Evolutionary conservation across 1,140 invertebrate species (phyloP), one percentile per base, ranked within the genome.

Genomic region (Lerema accius): DNA sequence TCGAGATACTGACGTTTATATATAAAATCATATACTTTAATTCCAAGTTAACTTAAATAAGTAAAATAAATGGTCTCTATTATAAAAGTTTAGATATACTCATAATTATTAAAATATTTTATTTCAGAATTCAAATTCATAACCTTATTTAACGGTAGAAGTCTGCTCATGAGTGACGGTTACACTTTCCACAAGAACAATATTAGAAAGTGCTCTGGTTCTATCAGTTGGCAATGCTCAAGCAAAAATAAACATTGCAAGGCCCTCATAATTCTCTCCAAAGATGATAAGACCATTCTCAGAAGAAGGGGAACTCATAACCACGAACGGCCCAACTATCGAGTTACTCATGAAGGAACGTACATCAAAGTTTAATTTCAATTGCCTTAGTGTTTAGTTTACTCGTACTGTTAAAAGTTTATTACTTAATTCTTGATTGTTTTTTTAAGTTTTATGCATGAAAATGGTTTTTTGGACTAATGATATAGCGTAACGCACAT

Each of bases 181-280:
- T 66, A 70, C 28, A 66, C 69, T 4, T 71, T 65, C 35, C 65
- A 71, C 14, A 67, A 67, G 49, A 55, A 53, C 4, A 50, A 15
- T 17, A 35, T 26, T 7, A 48, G 46, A 23, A 55, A 45, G 17
- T 51, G 50, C n/a, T 43, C 51, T 9, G 16, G 61, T 26, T 39
- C 50, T 0, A 37, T 68, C 43, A 58, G 75, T 6, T 77, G 75
- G 75, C 64, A 68, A 14, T 77, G 75, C 35, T 74, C 69, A 1
- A 62, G 63, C 17, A 69, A 66, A 51, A 69, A 55, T 9, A 58
- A 58, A 14, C 68, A 66, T 1, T 77, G 75, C 42, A 77, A 74
- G 7, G 67, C 68, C 0, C 64, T 73, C 13, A 63, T 69, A 0
- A 45, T 74, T 0, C 62, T 69, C 4, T 65, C 63, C 17, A 62